Evolutionary conservation across 2,797 vertebrate species (phyloP), one percentile per base, ranked within the genome.

Genomic region (Pygocentrus nattereri): DNA sequence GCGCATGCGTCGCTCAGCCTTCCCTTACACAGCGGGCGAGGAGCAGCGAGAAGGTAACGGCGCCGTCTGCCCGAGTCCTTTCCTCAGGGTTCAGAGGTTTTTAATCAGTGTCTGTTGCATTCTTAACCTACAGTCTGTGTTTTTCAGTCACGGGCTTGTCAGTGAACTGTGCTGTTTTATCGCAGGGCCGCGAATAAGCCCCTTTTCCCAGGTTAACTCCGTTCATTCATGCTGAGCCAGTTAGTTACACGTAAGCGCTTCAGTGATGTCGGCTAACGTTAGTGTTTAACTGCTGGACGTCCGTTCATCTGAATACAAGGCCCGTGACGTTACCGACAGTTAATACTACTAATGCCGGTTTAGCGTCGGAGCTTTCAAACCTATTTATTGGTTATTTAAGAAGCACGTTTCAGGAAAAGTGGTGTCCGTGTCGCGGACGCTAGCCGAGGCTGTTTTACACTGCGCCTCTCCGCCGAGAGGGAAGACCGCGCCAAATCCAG

Each of bases 161-260:
- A 44, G 2, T 11, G 10, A 12, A 11, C 12, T 10, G 2, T 11
- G 41, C 10, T 1, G 11, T 44, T 44, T 10, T 44, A 44, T 44
- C 44, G 8, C 10, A 11, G 41, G 44, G 44, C 10, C 41, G 41
- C 41, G 41, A 44, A 44, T 44, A 11, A 44, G 44, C 8, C 44
- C 41, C 44, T 23, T 25, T 59, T 23, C 7, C 11, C 11, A 25
- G 0, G 23, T 16, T 70, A 25, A 44, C 18, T 12, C n/a, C 10
- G 1, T 52, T 67, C 11, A 31, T 18, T 34, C 27, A 18, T 18
- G 2, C 11, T 6, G 3, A 0, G 8, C 12, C 3, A 27, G 5
- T 19, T n/a, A n/a, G 2, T 41, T 74, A 74, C 82, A 84, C 82
- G 76, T 82, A 86, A 82, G 64, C 79, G 8, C 16, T 25, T 44